Conservation (phyloP, 2,888 invertebrate genomes). For the Zaprionus bogoriensis region DNA sequence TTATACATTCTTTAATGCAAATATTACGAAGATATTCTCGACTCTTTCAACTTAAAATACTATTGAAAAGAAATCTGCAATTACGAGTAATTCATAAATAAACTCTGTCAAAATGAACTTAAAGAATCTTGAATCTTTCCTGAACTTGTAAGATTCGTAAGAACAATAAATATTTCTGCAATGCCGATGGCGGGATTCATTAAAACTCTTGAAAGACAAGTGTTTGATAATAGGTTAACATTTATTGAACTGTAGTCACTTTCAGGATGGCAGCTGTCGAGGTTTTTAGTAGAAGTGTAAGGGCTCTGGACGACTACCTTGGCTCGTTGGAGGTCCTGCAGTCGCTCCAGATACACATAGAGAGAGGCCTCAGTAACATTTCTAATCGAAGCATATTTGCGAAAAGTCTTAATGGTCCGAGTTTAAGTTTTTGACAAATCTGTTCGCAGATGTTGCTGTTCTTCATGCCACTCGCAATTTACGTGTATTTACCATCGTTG, state of each 20-base stretch:
- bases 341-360: slow-evolving; percentile 53
- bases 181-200: too few relatives aligned
- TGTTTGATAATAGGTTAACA: slow-evolving; percentile 5
- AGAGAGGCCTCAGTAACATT: slow-evolving; percentile 65
- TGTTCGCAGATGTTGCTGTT: slow-evolving; percentile 33
- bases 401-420: slow-evolving; percentile 11
- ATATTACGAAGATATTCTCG: slow-evolving; percentile 53
- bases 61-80: slow-evolving; percentile 39
- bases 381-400: slow-evolving; percentile 55
- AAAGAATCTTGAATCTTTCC: slow-evolving; percentile 40
- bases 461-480: slow-evolving; percentile 60
- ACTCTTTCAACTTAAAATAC: slow-evolving; percentile 42
- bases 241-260: slow-evolving; percentile 10
- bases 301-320: slow-evolving; percentile 65
- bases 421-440: slow-evolving; percentile 42
- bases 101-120: slow-evolving; percentile 58
- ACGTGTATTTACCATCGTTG: slow-evolving; percentile 78
- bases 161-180: too few relatives aligned
- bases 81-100: slow-evolving; percentile 34
- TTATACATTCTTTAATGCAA: slow-evolving; percentile 56
- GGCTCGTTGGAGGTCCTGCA: slow-evolving; percentile 47
- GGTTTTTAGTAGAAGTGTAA: not conserved
- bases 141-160: too few relatives aligned
- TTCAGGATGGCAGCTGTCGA: not conserved
- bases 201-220: too few relatives aligned